These are phyloP conservation scores for Eremobia ochroleuca DNA, from an alignment of 2,888 invertebrate genomes.

Conservation along the genomic window DNA sequence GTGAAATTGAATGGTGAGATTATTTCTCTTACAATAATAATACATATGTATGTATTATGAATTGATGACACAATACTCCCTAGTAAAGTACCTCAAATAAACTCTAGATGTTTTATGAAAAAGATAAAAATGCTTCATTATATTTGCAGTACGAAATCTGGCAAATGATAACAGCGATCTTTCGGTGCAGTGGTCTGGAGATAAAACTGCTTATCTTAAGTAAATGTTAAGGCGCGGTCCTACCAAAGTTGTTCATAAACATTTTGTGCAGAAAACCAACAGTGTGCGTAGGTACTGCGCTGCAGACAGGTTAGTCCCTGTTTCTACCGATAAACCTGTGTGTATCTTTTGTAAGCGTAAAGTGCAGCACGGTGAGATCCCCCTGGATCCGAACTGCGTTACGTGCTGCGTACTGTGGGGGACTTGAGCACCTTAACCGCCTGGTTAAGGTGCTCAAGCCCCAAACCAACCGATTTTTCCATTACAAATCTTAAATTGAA, in stretches of 20 bases:
- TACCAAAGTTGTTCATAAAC: not conserved
- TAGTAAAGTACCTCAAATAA: not conserved
- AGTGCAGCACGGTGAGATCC: not conserved
- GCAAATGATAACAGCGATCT: slow-evolving; percentile 17
- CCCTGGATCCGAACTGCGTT: no score
- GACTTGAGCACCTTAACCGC: no score
- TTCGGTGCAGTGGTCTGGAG: slow-evolving; percentile 4
- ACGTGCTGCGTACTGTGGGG: no score
- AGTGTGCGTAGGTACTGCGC: not conserved
- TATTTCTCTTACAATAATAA: not conserved
- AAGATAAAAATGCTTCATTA: slow-evolving; percentile 5
- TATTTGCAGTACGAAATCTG: slow-evolving; percentile 22
- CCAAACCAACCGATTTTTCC: no score
- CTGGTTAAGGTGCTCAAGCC: no score
- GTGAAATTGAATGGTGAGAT: not conserved
- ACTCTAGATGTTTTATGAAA: not conserved
- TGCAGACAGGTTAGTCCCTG: not conserved
- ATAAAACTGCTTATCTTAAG: slow-evolving; percentile 36
- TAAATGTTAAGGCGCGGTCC: slow-evolving; percentile 20
- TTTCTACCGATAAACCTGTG: not conserved
- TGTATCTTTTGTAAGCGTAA: not conserved
- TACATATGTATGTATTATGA: not conserved
- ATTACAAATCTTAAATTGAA: no score
- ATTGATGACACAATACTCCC: not conserved
- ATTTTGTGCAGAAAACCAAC: not conserved